Conservation (phyloP, 2,888 invertebrate genomes). For the Sepiola atlantica region DNA sequence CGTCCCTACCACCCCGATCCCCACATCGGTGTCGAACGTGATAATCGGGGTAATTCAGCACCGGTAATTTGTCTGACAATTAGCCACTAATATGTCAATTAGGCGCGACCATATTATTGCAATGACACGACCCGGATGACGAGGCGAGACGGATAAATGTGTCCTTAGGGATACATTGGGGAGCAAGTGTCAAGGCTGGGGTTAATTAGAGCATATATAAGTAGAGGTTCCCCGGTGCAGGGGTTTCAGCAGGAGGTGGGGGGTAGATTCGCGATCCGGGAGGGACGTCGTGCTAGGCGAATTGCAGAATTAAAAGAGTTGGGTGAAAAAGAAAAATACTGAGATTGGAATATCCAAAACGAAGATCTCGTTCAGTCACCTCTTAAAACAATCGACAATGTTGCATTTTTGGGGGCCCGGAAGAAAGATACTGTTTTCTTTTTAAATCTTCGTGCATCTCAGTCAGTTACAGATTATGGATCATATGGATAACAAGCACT, state of each 20-base stretch:
- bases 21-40: not conserved
- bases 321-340: not conserved
- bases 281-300: not conserved
- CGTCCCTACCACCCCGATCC: no score
- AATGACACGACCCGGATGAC: not conserved
- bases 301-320: not conserved
- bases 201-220: slow-evolving; percentile 22
- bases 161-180: not conserved
- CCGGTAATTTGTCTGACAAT: not conserved
- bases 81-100: not conserved
- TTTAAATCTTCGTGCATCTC: no score
- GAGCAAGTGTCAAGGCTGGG: slow-evolving; percentile 4
- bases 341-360: not conserved
- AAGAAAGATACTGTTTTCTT: not conserved
- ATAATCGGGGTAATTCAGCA: not conserved
- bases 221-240: not conserved
- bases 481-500: no score
- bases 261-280: not conserved
- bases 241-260: not conserved
- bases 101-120: not conserved
- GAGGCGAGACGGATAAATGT: slow-evolving; percentile 32
- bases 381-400: not conserved
- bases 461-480: no score
- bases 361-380: not conserved
- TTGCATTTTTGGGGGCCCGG: not conserved